Evolutionary conservation across 2,797 vertebrate genomes (phyloP).

Genomic region (Lepilemur septentrionalis): DNA sequence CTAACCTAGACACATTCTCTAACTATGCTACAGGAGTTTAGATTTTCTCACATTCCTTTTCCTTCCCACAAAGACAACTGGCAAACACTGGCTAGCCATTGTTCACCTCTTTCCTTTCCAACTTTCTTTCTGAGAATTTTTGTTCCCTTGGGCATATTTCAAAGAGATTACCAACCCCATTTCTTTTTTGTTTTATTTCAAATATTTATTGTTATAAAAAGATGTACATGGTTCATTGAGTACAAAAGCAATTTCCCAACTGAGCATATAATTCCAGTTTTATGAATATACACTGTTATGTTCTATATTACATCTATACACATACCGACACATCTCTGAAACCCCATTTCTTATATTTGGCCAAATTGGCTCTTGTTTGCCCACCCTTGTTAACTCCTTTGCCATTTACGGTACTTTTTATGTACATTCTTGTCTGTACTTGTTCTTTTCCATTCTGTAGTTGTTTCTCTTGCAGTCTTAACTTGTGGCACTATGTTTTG

Average conservation of each 20-base stretch:
- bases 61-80: not conserved
- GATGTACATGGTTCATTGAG: too few relatives aligned
- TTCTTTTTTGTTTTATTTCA: not conserved
- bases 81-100: not conserved
- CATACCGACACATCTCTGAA: not conserved
- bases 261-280: too few relatives aligned
- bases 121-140: not conserved
- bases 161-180: not conserved
- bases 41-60: not conserved
- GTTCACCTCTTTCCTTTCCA: not conserved
- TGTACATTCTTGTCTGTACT: not conserved
- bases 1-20: not conserved
- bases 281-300: too few relatives aligned
- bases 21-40: not conserved
- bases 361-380: not conserved
- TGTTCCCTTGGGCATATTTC: not conserved
- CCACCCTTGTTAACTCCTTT: not conserved
- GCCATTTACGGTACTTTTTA: not conserved
- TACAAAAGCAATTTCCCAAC: too few relatives aligned
- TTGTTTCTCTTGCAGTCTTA: not conserved
- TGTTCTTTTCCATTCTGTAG: not conserved
- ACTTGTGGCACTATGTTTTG: not conserved
- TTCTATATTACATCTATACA: too few relatives aligned
- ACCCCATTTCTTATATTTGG: not conserved
- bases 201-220: too few relatives aligned